Evolutionary conservation across 2,797 vertebrate species (phyloP), one percentile per base, ranked within the genome.

Genomic region (Pseudochirops corinnae): DNA sequence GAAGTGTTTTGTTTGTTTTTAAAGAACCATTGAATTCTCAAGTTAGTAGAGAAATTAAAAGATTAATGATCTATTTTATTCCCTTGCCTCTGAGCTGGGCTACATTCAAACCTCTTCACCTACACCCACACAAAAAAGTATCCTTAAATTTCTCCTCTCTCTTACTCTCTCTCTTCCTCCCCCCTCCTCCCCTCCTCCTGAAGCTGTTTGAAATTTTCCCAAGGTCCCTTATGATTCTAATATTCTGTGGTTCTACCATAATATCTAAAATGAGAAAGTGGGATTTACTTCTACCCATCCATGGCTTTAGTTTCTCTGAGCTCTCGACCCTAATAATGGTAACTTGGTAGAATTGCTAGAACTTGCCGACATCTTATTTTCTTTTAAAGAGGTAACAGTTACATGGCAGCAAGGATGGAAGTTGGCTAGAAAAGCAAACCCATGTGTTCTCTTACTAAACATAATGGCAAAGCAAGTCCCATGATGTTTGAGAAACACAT

Each of bases 61-160:
- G 39, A 82, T 82, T 46, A 82, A 82, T 24, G 39, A 82, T 62
- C 92, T 56, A 50, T 92, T n/a, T 57, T 50, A 9, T 1, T 1
- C n/a, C 16, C 46, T 93, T 90, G 28, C 52, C 87, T 46, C 82
- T 53, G 62, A 55, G 46, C 26, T 92, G 33, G 50, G n/a, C 60
- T 95, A 95, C 39, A 14, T 56, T 90, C 56, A 94, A 95, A 95
- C 0, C 55, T 56, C 55, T 57, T 91, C 39, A 46, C 21, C 31
- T 28, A 92, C 55, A n/a, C 14, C 21, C 26, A 91, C 46, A 50
- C 92, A 93, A 95, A 33, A 33, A 90, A 90, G 39, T 28, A 90
- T 74, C 39, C 74, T 82, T 46, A 87, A 24, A 87, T 87, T 87
- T 46, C 39, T 87, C 39, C 21, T 10, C 13, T 31, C 58, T 31